phyloP scores from a whole-genome alignment of 2,888 invertebrate species.

The Polyploca ridens region DNA sequence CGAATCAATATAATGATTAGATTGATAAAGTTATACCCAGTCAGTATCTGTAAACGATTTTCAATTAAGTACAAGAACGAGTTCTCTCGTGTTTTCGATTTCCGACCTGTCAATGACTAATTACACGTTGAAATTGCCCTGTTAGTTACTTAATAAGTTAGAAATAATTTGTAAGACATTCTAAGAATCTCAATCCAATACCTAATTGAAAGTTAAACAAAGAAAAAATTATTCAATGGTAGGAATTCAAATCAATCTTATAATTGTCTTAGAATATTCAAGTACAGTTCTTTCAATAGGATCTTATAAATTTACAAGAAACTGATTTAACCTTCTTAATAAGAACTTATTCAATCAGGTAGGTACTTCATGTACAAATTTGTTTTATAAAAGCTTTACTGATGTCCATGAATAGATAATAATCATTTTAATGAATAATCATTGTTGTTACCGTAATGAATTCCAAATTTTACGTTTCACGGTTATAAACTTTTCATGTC shows the following conservation, averaged over 20 bases:
- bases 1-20: too few species aligned
- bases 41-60: background rate
- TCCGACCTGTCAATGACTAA: background rate
- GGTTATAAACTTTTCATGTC: constrained; percentile 13
- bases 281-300: background rate
- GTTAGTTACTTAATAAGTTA: too few species aligned
- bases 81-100: background rate
- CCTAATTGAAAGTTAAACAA: background rate
- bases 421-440: background rate
- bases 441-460: background rate
- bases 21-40: too few species aligned
- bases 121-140: background rate
- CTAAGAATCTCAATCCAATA: background rate
- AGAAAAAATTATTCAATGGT: background rate
- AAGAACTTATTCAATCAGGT: background rate
- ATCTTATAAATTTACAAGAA: background rate
- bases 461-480: constrained; percentile 10
- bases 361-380: background rate
- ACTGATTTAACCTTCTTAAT: background rate
- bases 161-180: background rate
- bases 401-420: constrained; percentile 2
- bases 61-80: background rate
- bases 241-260: background rate
- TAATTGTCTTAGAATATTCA: background rate
- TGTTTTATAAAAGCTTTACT: background rate